Evolutionary conservation across 2,797 vertebrate species (phyloP), one percentile per base, ranked within the genome.

Genomic region (Balearica regulorum): DNA sequence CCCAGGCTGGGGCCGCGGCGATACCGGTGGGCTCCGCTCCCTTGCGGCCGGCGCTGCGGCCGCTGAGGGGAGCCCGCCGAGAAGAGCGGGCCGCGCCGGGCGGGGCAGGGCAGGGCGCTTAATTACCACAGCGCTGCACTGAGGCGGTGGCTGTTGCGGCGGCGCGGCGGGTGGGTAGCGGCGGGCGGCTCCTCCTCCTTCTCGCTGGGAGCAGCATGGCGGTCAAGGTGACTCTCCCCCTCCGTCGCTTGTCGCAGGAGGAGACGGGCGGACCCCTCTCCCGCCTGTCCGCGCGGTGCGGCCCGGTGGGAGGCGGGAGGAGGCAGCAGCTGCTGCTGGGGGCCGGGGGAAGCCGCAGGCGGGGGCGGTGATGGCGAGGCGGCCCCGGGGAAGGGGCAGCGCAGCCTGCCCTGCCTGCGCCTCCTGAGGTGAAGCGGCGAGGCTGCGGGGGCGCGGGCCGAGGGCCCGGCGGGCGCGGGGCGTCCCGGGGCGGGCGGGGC

Each of bases 141-240:
- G 43, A 73, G 64, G 85, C 77, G 91, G 94, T 37, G 95, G 96
- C 83, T 76, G 57, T 61, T 95, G 86, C 93, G 96, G 87, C 92
- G 96, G 93, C 96, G 97, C 95, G 96, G 89, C 94, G 75, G 85
- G 96, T 92, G 83, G 96, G 95, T 96, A 94, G 97, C 95, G 71
- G 71, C 70, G 64, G 94, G 83, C 83, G 92, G 86, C 61, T 81
- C 65, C 44, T 81, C 94, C 95, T 97, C 93, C 93, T 95, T 83
- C 92, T 95, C 81, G 94, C 89, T 86, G 90, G 96, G 94, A 92
- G 96, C 99, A 99, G 98, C 98, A 99, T 99, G 99, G 99, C 99
- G 98, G 98, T 99, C 99, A 99, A 99, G 99, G 99, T 99, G 99
- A 99, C 99, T 99, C 98, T 98, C 97, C 81, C 46, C 83, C 97